A percentile compares a stretch with the other conserved stretches of the same genome.
Evolutionary conservation across 2,888 invertebrate genomes (phyloP).

Genomic region (Heliconius hortense): DNA sequence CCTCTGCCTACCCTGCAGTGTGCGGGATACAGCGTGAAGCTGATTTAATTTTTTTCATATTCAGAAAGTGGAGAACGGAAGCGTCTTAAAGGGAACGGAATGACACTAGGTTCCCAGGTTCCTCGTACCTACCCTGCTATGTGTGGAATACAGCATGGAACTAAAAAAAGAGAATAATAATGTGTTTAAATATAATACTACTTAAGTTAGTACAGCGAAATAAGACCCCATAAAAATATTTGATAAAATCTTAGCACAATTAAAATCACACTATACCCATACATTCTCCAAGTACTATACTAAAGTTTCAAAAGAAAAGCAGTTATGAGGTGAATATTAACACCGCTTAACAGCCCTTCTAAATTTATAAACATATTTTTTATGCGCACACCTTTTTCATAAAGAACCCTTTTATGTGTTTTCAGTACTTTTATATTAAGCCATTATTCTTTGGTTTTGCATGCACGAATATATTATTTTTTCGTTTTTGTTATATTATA

Average conservation of each 20-base stretch:
- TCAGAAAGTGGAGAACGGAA: too few species aligned
- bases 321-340: not conserved
- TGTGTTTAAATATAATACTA: not conserved
- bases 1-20: too few species aligned
- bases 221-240: not conserved
- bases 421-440: not conserved
- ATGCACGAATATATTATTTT: not conserved
- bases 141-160: too few species aligned
- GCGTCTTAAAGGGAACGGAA: too few species aligned
- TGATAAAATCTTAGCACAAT: slow-evolving; percentile 20
- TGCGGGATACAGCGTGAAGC: too few species aligned
- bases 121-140: too few species aligned
- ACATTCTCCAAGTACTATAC: not conserved
- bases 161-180: too few species aligned
- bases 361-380: slow-evolving; percentile 11
- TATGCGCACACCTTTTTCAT: not conserved
- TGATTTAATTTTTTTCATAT: too few species aligned
- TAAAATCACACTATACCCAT: not conserved
- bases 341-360: slow-evolving; percentile 6
- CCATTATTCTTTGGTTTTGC: not conserved
- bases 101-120: too few species aligned
- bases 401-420: not conserved
- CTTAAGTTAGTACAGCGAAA: not conserved
- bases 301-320: not conserved
- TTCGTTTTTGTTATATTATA: not conserved